A percentile compares a stretch with the other conserved stretches of the same genome.
Conservation (phyloP, 2,797 vertebrate genomes). For the Pristis pectinata region DNA sequence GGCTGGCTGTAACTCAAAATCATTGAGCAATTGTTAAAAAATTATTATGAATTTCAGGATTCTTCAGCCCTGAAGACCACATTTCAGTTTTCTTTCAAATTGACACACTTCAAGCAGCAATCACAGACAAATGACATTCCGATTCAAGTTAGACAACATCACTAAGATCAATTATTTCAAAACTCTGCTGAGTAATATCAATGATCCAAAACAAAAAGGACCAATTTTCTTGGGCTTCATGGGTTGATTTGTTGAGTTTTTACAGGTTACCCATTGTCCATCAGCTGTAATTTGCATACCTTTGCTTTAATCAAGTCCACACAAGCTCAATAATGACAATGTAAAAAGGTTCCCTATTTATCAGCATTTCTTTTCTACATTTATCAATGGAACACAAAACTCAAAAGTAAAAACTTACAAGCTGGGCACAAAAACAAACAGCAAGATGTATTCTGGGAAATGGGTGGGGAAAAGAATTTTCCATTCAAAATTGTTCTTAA, state of each 20-base stretch:
- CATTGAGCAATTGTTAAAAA: neutral
- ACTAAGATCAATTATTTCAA: neutral
- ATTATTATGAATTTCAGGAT: neutral
- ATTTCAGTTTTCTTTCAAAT: neutral
- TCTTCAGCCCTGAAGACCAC: neutral
- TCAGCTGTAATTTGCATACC: neutral
- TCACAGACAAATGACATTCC: neutral
- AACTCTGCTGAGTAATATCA: neutral
- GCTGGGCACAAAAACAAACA: neutral
- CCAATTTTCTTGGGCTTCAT: neutral
- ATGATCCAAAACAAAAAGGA: neutral
- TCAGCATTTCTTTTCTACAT: neutral
- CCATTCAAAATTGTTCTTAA: neutral
- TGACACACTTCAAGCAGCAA: neutral
- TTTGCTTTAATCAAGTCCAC: neutral
- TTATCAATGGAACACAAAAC: neutral
- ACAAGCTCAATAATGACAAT: neutral
- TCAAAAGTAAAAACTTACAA: neutral
- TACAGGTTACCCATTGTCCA: neutral
- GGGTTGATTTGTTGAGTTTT: neutral
- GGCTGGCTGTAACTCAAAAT: conserved; percentile 56
- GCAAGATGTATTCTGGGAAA: neutral
- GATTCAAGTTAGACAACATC: neutral
- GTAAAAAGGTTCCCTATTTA: neutral
- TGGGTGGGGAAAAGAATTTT: neutral